Evolutionary conservation across 1,140 invertebrate species (phyloP), one percentile per base, ranked within the genome.

Genomic region (Meteorus sp.): DNA sequence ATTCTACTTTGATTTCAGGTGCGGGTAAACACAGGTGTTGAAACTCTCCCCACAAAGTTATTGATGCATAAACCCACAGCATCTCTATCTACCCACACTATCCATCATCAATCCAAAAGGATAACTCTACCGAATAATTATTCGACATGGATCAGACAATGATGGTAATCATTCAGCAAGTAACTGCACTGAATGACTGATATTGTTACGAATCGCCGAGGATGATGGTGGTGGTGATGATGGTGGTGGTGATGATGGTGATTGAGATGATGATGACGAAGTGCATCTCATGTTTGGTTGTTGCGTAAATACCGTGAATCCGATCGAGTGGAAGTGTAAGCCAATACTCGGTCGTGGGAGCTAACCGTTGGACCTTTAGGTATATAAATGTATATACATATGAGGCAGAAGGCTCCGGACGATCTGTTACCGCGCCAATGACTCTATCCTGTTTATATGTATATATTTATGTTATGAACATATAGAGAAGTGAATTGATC

Each of bases 1-100:
- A n/a, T n/a, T n/a, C n/a, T n/a, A n/a, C 63, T 71, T 72, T 72
- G 66, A 70, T 73, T 75, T 76, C 73, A 74, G 69, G 73, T 74
- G 73, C 59, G 60, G 66, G 74, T 64, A 79, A 79, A 79, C 74
- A 79, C 77, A 79, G 77, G 77, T 79, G 77, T 61, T 51, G 47
- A n/a, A n/a, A n/a, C n/a, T n/a, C 22, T 27, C 8, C 35, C 8
- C 6, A 7, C 11, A 11, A 33, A 33, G 6, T 33, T 33, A 33
- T 33, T 11, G n/a, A n/a, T n/a, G 20, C 1, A 6, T 1, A 43
- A 43, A 43, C 22, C 4, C 13, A 4, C 35, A 39, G 29, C 1
- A 6, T 8, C 29, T 33, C 29, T 39, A n/a, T n/a, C n/a, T n/a
- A n/a, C n/a, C n/a, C n/a, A n/a, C n/a, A n/a, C n/a, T n/a, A n/a